Conservation (phyloP, 1,140 invertebrate genomes). For the Drosophila pallidifrons region DNA sequence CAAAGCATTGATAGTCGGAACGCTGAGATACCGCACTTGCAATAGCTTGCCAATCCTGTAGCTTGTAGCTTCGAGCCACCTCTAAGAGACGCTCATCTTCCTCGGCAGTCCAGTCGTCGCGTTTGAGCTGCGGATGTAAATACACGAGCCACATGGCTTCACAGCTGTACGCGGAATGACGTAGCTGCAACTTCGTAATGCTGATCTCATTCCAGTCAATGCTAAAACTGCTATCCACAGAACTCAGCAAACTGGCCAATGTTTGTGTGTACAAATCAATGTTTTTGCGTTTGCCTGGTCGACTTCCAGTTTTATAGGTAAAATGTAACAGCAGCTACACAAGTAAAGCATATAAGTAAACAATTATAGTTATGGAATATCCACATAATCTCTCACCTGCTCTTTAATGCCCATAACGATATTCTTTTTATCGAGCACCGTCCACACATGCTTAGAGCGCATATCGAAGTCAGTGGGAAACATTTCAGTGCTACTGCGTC, state of each 20-base stretch:
- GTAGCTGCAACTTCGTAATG: slow-evolving; percentile 82
- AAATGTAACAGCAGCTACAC: slow-evolving; percentile 59
- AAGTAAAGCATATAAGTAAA: too few species aligned
- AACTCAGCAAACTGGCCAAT: slow-evolving; percentile 48
- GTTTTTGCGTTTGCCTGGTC: slow-evolving; percentile 31
- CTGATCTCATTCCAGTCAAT: slow-evolving; percentile 85
- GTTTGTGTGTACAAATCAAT: slow-evolving; percentile 48
- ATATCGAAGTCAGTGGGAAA: slow-evolving; percentile 81
- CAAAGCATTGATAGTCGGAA: slow-evolving; percentile 89
- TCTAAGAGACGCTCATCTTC: slow-evolving; percentile 86
- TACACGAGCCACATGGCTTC: slow-evolving; percentile 89
- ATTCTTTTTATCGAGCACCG: slow-evolving; percentile 67
- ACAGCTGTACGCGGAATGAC: slow-evolving; percentile 86
- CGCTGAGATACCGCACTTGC: slow-evolving; percentile 86
- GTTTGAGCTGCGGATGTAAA: slow-evolving; percentile 88
- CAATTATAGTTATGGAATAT: neutral
- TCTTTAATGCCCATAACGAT: slow-evolving; percentile 76
- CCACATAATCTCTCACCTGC: slow-evolving; percentile 52
- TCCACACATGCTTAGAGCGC: slow-evolving; percentile 66
- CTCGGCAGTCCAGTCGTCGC: slow-evolving; percentile 86
- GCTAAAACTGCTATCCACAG: slow-evolving; percentile 58
- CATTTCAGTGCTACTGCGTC: slow-evolving; percentile 67
- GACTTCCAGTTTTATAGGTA: neutral
- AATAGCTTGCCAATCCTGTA: slow-evolving; percentile 89
- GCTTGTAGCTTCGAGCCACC: slow-evolving; percentile 85